A percentile compares a stretch with the other conserved stretches of the same genome.
These are phyloP conservation scores for Stegastes partitus DNA, from an alignment of 2,113 vertebrate species.

Conservation along the genomic window DNA sequence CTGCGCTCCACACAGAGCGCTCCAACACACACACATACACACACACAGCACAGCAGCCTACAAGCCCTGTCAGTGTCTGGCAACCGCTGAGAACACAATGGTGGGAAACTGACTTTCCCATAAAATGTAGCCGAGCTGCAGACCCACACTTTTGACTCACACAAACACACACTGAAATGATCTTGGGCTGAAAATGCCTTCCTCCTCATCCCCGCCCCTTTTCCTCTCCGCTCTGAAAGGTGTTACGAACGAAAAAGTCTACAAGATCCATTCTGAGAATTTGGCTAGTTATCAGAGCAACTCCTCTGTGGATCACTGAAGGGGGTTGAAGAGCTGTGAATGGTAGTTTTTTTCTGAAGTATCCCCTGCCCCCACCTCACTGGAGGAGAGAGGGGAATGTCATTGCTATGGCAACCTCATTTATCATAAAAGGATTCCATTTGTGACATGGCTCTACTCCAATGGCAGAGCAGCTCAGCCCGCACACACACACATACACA, in stretches of 20 bases:
- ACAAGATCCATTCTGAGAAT: conserved; percentile 82
- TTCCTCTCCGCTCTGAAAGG: conserved; percentile 77
- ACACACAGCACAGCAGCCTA: conserved; percentile 49
- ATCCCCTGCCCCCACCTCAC: conserved; percentile 77
- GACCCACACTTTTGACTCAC: conserved; percentile 74
- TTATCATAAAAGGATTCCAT: conserved; percentile 86
- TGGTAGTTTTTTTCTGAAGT: conserved; percentile 72
- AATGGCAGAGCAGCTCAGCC: conserved; percentile 72
- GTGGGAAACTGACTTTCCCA: conserved; percentile 82
- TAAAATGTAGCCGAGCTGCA: conserved; percentile 74
- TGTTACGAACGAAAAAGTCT: conserved; percentile 79
- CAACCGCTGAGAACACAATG: conserved; percentile 79
- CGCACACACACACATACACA: conserved; percentile 55
- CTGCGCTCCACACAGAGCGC: conserved; percentile 51
- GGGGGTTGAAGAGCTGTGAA: conserved; percentile 65
- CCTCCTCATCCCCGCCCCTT: conserved; percentile 72
- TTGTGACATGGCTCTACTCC: conserved; percentile 75
- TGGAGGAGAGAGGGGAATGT: conserved; percentile 68
- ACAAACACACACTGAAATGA: conserved; percentile 76
- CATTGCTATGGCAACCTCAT: conserved; percentile 89
- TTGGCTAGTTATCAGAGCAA: conserved; percentile 87
- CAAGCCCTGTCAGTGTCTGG: conserved; percentile 88
- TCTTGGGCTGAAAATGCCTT: conserved; percentile 74
- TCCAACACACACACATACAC: conserved; percentile 33
- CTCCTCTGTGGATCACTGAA: conserved; percentile 68